These are phyloP conservation scores for Hirudinaria manillensis DNA, from an alignment of 2,888 invertebrate species.

Conservation along the genomic window DNA sequence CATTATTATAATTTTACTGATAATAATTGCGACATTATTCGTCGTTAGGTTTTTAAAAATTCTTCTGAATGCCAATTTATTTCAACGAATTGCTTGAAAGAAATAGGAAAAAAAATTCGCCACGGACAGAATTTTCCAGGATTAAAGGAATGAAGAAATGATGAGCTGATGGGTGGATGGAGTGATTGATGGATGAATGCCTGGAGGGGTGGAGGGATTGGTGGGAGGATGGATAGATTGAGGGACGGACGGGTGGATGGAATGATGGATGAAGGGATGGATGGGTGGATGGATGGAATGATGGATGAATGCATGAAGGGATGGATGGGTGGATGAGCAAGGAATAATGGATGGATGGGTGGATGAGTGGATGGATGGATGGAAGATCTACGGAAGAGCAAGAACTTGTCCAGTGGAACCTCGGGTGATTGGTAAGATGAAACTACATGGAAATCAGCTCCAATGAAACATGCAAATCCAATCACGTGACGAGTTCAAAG, in stretches of 20 bases:
- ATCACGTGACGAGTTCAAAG: too few relatives aligned
- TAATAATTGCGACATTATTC: neutral
- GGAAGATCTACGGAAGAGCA: neutral
- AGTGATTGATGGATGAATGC: neutral
- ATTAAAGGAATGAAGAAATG: neutral
- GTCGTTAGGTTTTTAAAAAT: too few relatives aligned
- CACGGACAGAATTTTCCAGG: neutral
- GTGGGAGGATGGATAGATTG: too few relatives aligned
- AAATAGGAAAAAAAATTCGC: too few relatives aligned
- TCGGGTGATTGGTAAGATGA: too few relatives aligned
- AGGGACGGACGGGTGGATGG: neutral
- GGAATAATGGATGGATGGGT: neutral
- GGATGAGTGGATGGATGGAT: slow-evolving; percentile 6
- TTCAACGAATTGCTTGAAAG: too few relatives aligned
- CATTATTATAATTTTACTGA: neutral
- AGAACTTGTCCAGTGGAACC: too few relatives aligned
- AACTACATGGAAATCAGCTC: too few relatives aligned
- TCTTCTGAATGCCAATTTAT: too few relatives aligned
- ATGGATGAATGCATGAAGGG: neutral
- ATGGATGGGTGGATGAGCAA: slow-evolving; percentile 8
- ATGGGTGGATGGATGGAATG: neutral
- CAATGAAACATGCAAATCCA: too few relatives aligned
- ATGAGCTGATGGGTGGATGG: neutral
- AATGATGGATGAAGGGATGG: neutral
- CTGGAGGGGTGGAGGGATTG: neutral